A percentile compares a stretch with the other conserved stretches of the same genome.
Conservation (phyloP, 2,113 vertebrate genomes). For the Baryphthengus martii region DNA sequence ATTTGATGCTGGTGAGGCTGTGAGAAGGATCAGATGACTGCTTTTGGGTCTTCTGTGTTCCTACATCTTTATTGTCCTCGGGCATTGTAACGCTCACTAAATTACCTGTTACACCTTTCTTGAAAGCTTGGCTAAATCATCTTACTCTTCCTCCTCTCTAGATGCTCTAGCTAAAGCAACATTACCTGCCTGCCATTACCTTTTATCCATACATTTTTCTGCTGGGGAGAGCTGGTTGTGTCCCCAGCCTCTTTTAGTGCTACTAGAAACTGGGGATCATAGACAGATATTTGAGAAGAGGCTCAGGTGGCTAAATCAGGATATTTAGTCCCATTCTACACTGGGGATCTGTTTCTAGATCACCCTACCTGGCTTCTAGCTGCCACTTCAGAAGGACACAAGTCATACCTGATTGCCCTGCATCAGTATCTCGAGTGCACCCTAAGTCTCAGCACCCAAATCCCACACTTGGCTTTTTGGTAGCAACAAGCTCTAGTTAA, state of each 20-base stretch:
- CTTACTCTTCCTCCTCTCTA: not conserved
- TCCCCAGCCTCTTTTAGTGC: not conserved
- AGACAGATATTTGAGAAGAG: not conserved
- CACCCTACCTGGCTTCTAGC: not conserved
- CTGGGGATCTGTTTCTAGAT: not conserved
- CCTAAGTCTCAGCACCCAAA: accelerated
- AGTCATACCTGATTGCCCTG: not conserved
- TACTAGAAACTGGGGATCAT: not conserved
- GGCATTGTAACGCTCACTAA: not conserved
- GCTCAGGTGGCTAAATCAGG: not conserved
- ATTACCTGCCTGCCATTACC: not conserved
- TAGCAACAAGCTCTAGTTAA: not conserved
- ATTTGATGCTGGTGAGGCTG: not conserved
- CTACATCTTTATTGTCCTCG: not conserved
- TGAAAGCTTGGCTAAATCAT: not conserved
- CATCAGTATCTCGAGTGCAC: not conserved
- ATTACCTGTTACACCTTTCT: not conserved
- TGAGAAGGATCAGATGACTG: not conserved
- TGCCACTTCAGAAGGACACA: not conserved
- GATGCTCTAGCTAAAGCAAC: not conserved
- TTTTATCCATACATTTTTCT: not conserved
- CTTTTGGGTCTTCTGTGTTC: not conserved
- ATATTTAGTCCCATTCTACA: not conserved
- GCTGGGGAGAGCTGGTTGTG: not conserved
- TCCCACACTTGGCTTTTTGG: not conserved